Base-by-base conservation (phyloP, 2,888 invertebrate genomes). In the Mesorhabditis sp. region DNA sequence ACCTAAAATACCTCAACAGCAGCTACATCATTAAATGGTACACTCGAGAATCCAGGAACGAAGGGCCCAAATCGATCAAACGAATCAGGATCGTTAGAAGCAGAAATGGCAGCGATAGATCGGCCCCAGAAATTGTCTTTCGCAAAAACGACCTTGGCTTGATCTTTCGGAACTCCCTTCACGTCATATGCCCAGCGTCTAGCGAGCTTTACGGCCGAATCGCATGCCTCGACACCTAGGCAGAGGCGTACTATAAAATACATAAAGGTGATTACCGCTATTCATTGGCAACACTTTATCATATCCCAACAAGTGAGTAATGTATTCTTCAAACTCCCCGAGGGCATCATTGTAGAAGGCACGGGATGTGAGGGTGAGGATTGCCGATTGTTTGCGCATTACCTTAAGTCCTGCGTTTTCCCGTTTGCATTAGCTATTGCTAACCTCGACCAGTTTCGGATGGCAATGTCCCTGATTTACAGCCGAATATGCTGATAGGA, bases 101-200 rank as follows among this genome's bases (percentile, higher is more conserved):
- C 90, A 0, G 95, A 95, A 58, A 94, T 89, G 0, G 95, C 95
- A 0, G 93, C 90, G 82, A 96, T 83, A 0, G 95, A 94, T 68
- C 95, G 90, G 1, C 96, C 96, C 95, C 95, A 95, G 88, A 96
- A 96, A 86, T 96, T 96, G 62, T 92, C 92, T 71, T 92, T 91
- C 0, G 92, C 94, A 87, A 95, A 95, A 5, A 96, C 87, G 67
- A 94, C 92, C 68, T 80, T 81, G 41, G 84, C 85, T 65, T 86
- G 88, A 86, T 94, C 91, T 5, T 91, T 88, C 0, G 92, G 91
- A 75, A 96, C 91, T 73, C 91, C 90, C 88, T 96, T 96, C 73
- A 91, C 91, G 5, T 90, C 89, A 86, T 96, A 96, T 0, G 91
- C 95, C 95, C 95, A 96, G 87, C 92, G 93, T 68, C 95, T 89